Evolutionary conservation across 2,113 vertebrate species (phyloP).

Genomic region (Capreolus pygargus): DNA sequence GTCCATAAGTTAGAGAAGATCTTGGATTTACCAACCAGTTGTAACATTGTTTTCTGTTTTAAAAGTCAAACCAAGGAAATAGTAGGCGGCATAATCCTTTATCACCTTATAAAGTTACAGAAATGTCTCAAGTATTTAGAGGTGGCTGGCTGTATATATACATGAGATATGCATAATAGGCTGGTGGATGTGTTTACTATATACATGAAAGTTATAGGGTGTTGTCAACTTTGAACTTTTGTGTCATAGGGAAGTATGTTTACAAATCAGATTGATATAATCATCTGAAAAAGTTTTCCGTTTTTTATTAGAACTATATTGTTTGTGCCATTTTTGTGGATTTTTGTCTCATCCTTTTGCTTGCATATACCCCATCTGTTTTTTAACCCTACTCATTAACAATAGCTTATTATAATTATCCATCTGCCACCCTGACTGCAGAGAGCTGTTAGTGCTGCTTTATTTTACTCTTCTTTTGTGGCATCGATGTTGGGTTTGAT

Average conservation of each 20-base stretch:
- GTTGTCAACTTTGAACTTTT: background rate
- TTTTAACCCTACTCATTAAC: slow-evolving; percentile 37
- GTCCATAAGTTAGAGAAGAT: background rate
- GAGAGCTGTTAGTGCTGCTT: background rate
- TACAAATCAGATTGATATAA: background rate
- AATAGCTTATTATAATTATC: slow-evolving; percentile 36
- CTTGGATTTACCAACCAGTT: background rate
- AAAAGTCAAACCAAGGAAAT: slow-evolving; percentile 27
- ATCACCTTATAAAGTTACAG: background rate
- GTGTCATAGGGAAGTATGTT: background rate
- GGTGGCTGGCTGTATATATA: background rate
- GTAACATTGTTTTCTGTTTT: slow-evolving; percentile 10
- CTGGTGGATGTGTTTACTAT: background rate
- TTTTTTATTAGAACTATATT: slow-evolving; percentile 17
- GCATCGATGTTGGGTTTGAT: slow-evolving; percentile 34
- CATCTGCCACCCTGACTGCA: background rate
- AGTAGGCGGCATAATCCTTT: background rate
- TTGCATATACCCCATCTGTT: slow-evolving; percentile 29
- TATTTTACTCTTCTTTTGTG: background rate
- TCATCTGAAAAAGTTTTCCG: background rate
- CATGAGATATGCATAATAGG: background rate
- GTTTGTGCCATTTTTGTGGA: slow-evolving; percentile 9
- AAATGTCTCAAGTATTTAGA: background rate
- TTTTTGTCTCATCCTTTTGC: slow-evolving; percentile 34
- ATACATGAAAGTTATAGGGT: background rate